Conservation (phyloP, 2,888 invertebrate genomes). For the Apodemia duryi region DNA sequence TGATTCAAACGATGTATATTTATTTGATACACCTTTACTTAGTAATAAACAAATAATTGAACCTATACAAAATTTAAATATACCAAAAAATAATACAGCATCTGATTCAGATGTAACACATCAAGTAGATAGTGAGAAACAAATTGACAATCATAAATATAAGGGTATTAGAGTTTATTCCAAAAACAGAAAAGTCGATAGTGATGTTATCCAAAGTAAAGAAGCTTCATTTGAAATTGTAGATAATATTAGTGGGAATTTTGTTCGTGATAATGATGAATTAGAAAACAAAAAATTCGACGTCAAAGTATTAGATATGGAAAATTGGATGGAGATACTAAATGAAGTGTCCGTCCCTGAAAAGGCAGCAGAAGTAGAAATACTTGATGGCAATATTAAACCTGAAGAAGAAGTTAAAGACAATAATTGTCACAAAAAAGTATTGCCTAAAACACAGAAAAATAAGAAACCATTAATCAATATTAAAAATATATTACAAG, state of each 20-base stretch:
- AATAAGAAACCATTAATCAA: neutral
- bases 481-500: constrained; percentile 5
- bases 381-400: neutral
- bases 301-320: neutral
- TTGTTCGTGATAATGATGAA: neutral
- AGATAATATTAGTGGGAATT: neutral
- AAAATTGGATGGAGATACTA: neutral
- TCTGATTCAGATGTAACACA: no score
- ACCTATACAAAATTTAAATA: no score
- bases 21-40: no score
- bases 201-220: neutral
- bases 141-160: neutral
- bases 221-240: neutral
- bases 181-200: neutral
- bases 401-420: neutral
- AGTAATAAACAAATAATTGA: no score
- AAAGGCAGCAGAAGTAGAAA: neutral
- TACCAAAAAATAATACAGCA: no score
- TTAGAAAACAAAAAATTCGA: neutral
- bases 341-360: neutral
- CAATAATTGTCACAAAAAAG: neutral
- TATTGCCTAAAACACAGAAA: neutral
- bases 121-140: no score
- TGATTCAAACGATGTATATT: no score
- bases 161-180: neutral